These are phyloP conservation scores for Orientallactaga sibirica DNA, from an alignment of 2,797 vertebrate genomes.

Conservation along the genomic window DNA sequence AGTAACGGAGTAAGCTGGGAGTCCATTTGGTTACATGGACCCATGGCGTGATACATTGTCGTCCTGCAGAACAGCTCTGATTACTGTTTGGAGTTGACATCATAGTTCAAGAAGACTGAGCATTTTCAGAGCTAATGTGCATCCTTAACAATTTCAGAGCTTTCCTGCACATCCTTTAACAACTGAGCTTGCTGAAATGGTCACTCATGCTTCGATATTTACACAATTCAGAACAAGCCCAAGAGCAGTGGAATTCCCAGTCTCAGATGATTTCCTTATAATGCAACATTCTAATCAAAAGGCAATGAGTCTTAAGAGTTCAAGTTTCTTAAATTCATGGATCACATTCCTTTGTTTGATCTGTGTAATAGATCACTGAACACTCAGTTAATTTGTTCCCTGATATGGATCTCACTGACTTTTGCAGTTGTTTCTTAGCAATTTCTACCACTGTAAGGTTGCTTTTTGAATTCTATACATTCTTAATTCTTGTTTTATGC, in stretches of 20 bases:
- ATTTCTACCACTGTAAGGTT: neutral
- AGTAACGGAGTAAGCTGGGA: constrained; percentile 20
- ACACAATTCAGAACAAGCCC: neutral
- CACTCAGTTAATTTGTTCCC: constrained; percentile 6
- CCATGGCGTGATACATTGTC: neutral
- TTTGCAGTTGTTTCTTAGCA: constrained; percentile 36
- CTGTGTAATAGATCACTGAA: constrained; percentile 31
- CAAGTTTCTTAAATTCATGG: constrained; percentile 48
- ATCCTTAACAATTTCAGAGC: constrained; percentile 35
- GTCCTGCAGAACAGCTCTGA: constrained; percentile 46
- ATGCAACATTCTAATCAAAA: constrained; percentile 18
- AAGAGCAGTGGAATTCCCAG: constrained; percentile 10
- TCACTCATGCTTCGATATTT: constrained; percentile 38
- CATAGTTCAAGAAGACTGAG: constrained; percentile 17
- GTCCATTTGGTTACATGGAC: neutral
- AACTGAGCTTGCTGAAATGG: constrained; percentile 36
- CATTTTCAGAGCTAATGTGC: constrained; percentile 50
- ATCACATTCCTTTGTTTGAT: constrained; percentile 52
- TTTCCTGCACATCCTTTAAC: neutral
- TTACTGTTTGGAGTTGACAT: neutral
- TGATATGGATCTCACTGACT: constrained; percentile 3
- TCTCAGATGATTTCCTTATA: neutral
- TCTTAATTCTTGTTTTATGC: constrained; percentile 13
- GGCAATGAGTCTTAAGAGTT: constrained; percentile 20
- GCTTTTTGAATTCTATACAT: constrained; percentile 18